These are phyloP conservation scores for Pogonophryne albipinna DNA, from an alignment of 2,797 vertebrate species.

Conservation along the genomic window DNA sequence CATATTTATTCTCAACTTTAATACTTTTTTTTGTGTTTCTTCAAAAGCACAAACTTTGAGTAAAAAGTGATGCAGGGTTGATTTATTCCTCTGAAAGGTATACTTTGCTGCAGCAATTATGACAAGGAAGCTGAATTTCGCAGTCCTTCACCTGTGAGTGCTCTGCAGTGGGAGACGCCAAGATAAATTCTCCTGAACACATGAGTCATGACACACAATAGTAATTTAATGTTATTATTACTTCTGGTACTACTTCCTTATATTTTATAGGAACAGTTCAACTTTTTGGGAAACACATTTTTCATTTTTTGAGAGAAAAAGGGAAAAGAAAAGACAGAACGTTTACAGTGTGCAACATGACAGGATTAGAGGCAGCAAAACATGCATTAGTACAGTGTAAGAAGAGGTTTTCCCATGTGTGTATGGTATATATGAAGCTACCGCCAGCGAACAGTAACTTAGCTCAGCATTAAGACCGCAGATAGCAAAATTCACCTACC, in stretches of 20 bases:
- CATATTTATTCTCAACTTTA: neutral
- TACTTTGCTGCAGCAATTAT: constrained; percentile 3
- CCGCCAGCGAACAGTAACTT: neutral
- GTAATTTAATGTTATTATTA: neutral
- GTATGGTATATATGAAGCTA: too few relatives aligned
- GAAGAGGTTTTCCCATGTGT: too few relatives aligned
- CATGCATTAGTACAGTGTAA: too few relatives aligned
- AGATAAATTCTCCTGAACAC: too few relatives aligned
- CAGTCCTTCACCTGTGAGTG: neutral
- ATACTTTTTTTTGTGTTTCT: neutral
- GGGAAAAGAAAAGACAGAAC: too few relatives aligned
- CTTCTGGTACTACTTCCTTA: neutral
- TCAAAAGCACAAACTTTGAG: neutral
- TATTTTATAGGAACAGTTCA: neutral
- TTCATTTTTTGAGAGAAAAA: neutral
- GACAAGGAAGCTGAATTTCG: neutral
- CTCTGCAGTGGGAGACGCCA: too few relatives aligned
- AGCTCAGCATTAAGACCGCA: neutral
- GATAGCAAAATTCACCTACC: neutral
- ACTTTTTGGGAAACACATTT: neutral
- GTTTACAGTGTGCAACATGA: too few relatives aligned
- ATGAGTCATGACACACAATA: neutral
- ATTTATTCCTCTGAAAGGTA: neutral
- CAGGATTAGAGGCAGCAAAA: too few relatives aligned
- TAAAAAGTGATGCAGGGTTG: neutral